These are phyloP conservation scores for human (Homo sapiens) DNA, from an alignment of 2,113 vertebrate species.

Conservation along the genomic window DNA sequence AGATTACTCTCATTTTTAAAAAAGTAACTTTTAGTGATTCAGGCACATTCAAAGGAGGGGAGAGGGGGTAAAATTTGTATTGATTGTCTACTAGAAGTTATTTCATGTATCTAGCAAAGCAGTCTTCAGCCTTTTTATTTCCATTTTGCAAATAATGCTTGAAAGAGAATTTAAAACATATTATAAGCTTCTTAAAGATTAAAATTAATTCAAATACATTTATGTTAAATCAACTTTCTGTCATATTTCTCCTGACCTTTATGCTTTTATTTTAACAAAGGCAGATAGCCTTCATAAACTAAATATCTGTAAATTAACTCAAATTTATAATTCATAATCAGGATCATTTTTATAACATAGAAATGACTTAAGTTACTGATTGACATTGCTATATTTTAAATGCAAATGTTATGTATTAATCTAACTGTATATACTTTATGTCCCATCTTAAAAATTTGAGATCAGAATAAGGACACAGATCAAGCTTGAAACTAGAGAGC, in stretches of 20 bases:
- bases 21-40: background rate
- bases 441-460: background rate
- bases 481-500: background rate
- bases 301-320: background rate
- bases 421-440: background rate
- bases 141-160: background rate
- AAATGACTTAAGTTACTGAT: background rate
- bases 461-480: background rate
- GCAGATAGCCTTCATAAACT: background rate
- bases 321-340: background rate
- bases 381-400: background rate
- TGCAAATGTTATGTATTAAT: background rate
- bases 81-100: background rate
- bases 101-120: background rate
- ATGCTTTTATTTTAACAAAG: background rate
- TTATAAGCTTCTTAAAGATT: background rate
- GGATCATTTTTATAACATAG: background rate
- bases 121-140: background rate
- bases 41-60: background rate
- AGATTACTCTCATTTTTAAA: background rate
- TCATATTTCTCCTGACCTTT: background rate
- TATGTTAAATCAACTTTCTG: background rate
- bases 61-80: background rate
- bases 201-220: background rate
- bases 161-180: background rate